Conservation (phyloP, 2,888 invertebrate species). For the Chrysopilus asiliformis region DNA sequence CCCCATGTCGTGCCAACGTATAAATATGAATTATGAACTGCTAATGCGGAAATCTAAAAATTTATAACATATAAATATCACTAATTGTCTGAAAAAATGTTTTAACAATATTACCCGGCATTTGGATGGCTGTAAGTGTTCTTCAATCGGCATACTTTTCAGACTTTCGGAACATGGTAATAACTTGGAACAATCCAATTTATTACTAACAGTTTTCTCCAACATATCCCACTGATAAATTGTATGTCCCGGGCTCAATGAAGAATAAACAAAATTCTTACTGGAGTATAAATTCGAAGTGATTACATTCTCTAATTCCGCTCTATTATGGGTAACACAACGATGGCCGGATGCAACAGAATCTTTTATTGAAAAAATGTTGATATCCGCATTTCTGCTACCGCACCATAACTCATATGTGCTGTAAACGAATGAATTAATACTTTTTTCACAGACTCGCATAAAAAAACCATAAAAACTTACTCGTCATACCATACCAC, state of each 20-base stretch:
- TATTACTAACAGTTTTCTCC: conserved; percentile 53
- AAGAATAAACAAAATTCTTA: conserved; percentile 56
- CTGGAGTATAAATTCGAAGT: conserved; percentile 57
- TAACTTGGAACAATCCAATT: conserved; percentile 82
- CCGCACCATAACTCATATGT: conserved; percentile 78
- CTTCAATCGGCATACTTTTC: conserved; percentile 81
- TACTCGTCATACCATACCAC: conserved; percentile 37
- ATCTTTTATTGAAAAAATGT: conserved; percentile 59
- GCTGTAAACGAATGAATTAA: conserved; percentile 27
- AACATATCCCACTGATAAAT: conserved; percentile 77
- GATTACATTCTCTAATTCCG: conserved; percentile 38
- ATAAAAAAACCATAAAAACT: conserved; percentile 9
- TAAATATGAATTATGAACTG: conserved; percentile 50
- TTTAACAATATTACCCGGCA: conserved; percentile 65
- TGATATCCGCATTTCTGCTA: conserved; percentile 64
- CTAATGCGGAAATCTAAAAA: conserved; percentile 43
- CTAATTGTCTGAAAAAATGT: too few relatives aligned
- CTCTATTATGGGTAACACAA: conserved; percentile 44
- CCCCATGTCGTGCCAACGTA: conserved; percentile 94
- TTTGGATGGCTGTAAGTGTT: conserved; percentile 62
- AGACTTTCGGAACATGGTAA: conserved; percentile 85
- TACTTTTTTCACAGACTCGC: not conserved
- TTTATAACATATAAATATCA: too few relatives aligned
- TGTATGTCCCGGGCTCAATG: conserved; percentile 73
- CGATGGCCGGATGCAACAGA: conserved; percentile 63